These are phyloP conservation scores for Conus canariensis DNA, from an alignment of 2,888 invertebrate species.

Conservation along the genomic window DNA sequence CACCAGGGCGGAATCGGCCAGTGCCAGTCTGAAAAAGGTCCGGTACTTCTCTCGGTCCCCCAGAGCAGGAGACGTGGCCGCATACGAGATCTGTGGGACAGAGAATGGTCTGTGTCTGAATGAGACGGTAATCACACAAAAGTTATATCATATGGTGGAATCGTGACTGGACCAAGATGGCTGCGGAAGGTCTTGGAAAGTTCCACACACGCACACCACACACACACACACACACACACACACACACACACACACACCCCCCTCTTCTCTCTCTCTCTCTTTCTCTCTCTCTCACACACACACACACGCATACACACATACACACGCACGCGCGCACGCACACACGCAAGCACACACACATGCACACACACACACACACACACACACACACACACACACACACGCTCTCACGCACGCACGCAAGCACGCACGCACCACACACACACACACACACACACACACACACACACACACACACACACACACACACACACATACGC, in stretches of 20 bases:
- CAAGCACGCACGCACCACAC: neutral
- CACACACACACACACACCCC: neutral
- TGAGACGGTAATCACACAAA: conserved; percentile 18
- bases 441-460: neutral
- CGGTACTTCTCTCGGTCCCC: conserved; percentile 94
- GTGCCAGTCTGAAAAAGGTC: conserved; percentile 92
- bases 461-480: neutral
- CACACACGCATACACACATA: neutral
- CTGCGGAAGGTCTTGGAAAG: neutral
- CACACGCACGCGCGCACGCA: neutral
- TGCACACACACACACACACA: no score
- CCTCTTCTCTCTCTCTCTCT: neutral
- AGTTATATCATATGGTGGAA: no score
- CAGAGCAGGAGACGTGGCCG: conserved; percentile 92
- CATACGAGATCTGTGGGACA: conserved; percentile 88
- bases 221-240: neutral
- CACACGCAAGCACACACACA: no score
- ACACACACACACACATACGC: neutral
- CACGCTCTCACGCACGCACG: neutral
- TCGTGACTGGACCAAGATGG: no score
- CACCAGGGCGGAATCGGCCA: conserved; percentile 94
- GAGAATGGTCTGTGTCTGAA: neutral
- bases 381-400: no score
- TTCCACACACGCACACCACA: neutral
- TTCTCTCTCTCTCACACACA: neutral